These are phyloP conservation scores for Hydrocynus forskahlii DNA, from an alignment of 2,797 vertebrate genomes.

Conservation along the genomic window DNA sequence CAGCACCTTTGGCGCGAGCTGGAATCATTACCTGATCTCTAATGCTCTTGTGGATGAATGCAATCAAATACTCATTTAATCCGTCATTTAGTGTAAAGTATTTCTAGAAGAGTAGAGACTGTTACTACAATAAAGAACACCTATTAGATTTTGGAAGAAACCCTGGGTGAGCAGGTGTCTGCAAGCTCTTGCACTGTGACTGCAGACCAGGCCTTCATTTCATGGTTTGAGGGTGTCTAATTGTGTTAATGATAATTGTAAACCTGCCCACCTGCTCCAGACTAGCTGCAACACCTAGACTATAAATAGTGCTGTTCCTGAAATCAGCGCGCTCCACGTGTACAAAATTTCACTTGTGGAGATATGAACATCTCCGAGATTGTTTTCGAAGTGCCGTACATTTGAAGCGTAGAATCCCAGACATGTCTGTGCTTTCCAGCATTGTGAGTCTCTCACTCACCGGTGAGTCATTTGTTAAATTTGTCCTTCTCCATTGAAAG, in stretches of 20 bases:
- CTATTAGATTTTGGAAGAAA: no score
- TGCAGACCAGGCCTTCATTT: background rate
- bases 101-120: no score
- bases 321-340: no score
- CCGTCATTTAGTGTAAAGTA: no score
- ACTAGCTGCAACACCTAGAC: background rate
- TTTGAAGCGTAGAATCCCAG: background rate
- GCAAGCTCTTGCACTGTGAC: background rate
- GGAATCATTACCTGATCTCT: no score
- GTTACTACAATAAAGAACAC: no score
- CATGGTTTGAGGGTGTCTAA: background rate
- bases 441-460: conserved; percentile 1
- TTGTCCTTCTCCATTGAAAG: background rate
- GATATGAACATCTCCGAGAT: background rate
- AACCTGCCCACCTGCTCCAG: background rate
- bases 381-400: background rate
- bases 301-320: background rate
- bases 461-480: conserved; percentile 27
- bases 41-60: no score
- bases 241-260: background rate
- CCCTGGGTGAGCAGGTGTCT: background rate
- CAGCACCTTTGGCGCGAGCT: no score
- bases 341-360: background rate
- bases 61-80: no score
- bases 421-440: conserved; percentile 1